Percentiles rank a stretch among this genome's conserved stretches.
Evolutionary conservation across 2,113 vertebrate genomes (phyloP).

Genomic region (Varanus komodoensis): DNA sequence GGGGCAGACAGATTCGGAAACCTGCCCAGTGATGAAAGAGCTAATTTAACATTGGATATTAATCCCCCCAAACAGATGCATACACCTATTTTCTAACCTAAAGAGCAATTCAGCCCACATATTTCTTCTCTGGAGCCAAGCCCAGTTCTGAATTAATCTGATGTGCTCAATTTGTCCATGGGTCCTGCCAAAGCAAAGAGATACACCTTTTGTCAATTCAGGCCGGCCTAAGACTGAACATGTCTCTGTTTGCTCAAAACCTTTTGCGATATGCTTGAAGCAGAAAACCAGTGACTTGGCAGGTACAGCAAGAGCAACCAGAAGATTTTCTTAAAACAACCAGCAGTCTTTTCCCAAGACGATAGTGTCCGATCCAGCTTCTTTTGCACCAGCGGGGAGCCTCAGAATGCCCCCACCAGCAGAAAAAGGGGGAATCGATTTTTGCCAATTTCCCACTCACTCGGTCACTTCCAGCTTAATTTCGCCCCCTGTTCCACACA

Average conservation of each 20-base stretch:
- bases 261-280: neutral
- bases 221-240: constrained; percentile 18
- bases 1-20: neutral
- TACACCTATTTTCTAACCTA: neutral
- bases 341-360: neutral
- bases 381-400: too few species aligned
- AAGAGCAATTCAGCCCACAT: neutral
- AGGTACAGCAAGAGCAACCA: neutral
- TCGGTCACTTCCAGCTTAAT: too few species aligned
- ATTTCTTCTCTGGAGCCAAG: neutral
- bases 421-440: too few species aligned
- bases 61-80: constrained; percentile 9
- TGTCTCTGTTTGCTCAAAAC: constrained; percentile 12
- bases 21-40: neutral
- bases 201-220: constrained; percentile 20
- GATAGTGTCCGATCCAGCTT: neutral
- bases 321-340: neutral
- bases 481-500: too few species aligned
- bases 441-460: too few species aligned
- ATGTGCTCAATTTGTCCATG: neutral
- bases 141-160: neutral
- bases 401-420: too few species aligned
- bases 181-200: constrained; percentile 22
- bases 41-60: neutral
- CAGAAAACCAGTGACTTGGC: neutral